Conservation (phyloP, 2,113 vertebrate species). For the Esox niger region DNA sequence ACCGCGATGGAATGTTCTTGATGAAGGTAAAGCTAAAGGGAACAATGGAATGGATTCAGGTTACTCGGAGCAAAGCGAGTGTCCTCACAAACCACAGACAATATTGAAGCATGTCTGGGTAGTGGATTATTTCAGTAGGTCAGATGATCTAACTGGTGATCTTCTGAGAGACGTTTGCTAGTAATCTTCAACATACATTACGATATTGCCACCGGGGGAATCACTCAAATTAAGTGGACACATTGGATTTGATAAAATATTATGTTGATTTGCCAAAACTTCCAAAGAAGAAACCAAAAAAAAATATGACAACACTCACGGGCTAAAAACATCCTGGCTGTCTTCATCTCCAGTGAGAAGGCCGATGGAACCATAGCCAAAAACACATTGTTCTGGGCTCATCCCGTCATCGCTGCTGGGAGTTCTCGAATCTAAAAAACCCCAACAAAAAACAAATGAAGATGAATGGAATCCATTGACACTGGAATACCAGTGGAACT, state of each 20-base stretch:
- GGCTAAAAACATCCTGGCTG: conserved; percentile 62
- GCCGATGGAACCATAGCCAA: conserved; percentile 63
- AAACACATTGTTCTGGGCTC: conserved; percentile 68
- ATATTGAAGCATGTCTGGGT: no score
- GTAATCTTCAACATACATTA: no score
- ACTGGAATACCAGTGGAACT: not conserved
- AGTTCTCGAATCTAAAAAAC: conserved; percentile 48
- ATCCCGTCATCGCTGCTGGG: conserved; percentile 32
- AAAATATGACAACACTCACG: conserved; percentile 55
- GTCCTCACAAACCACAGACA: no score
- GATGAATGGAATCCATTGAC: not conserved
- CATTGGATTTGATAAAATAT: not conserved
- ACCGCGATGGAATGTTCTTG: conserved; percentile 60
- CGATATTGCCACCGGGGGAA: no score
- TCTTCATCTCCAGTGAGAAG: conserved; percentile 66
- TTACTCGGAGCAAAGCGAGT: no score
- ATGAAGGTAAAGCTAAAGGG: conserved; percentile 67
- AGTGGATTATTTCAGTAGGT: no score
- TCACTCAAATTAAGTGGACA: no score
- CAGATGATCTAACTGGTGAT: no score
- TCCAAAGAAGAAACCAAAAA: not conserved
- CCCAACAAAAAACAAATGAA: conserved; percentile 2
- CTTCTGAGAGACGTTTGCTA: no score
- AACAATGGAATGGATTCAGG: not conserved
- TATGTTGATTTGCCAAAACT: not conserved